Evolutionary conservation across 2,797 vertebrate species (phyloP).

Genomic region (Manis pentadactyla): DNA sequence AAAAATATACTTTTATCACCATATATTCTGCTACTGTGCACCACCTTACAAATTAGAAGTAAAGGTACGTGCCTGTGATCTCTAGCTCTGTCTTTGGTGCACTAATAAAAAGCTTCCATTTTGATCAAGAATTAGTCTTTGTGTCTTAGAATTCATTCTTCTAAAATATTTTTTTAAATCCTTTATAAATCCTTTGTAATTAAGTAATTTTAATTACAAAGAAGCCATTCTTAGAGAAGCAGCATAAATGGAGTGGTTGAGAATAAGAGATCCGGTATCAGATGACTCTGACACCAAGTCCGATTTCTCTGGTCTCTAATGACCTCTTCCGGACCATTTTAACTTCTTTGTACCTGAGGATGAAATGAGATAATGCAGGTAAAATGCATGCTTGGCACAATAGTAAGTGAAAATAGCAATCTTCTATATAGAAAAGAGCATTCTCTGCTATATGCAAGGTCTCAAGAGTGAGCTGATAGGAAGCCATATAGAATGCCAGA

Average conservation of each 20-base stretch:
- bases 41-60: background rate
- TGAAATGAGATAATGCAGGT: slow-evolving; percentile 7
- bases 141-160: slow-evolving; percentile 49
- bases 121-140: slow-evolving; percentile 30
- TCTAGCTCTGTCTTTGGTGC: background rate
- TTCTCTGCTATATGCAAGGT: slow-evolving; percentile 10
- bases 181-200: background rate
- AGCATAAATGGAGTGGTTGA: background rate
- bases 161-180: background rate
- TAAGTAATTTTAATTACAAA: slow-evolving; percentile 1
- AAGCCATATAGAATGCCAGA: background rate
- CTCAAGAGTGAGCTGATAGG: slow-evolving; percentile 20
- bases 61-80: background rate
- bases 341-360: background rate
- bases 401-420: background rate
- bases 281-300: background rate
- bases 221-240: background rate
- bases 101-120: background rate
- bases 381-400: background rate
- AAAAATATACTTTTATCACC: background rate
- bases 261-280: background rate
- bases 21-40: background rate
- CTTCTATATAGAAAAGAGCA: slow-evolving; percentile 25
- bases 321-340: background rate
- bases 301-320: background rate